phyloP scores from a whole-genome alignment of 1,140 invertebrate species.

The Aphidius gifuensis region DNA sequence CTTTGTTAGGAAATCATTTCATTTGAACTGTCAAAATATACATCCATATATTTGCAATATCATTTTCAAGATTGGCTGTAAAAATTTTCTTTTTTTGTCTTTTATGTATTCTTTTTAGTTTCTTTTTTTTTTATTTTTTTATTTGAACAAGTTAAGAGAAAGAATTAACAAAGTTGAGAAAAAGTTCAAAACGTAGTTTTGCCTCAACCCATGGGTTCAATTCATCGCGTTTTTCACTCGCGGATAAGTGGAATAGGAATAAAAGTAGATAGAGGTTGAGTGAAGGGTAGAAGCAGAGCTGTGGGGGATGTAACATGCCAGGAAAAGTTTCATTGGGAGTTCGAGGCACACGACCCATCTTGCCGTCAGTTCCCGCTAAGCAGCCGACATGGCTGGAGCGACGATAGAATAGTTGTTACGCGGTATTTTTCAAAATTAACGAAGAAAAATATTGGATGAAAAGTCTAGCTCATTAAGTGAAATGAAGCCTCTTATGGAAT shows the following conservation, averaged over 20 bases:
- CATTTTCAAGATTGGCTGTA: background rate
- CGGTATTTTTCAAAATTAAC: too few relatives aligned
- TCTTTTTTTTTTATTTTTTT: slow-evolving; percentile 2
- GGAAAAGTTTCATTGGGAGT: slow-evolving; percentile 32
- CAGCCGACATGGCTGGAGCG: slow-evolving; percentile 49
- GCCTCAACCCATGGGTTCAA: slow-evolving; percentile 21
- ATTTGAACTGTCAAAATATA: background rate
- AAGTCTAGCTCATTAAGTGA: too few relatives aligned
- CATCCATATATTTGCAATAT: background rate
- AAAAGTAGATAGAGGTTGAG: slow-evolving; percentile 28
- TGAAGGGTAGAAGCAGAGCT: slow-evolving; percentile 21
- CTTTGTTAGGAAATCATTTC: slow-evolving; percentile 8
- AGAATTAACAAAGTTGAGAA: background rate
- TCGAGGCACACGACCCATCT: slow-evolving; percentile 32
- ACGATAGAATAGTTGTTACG: too few relatives aligned
- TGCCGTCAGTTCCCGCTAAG: slow-evolving; percentile 52
- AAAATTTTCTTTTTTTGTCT: slow-evolving; percentile 19
- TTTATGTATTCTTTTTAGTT: slow-evolving; percentile 7
- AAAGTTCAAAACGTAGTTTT: slow-evolving; percentile 9
- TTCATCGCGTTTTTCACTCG: slow-evolving; percentile 19
- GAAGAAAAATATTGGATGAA: too few relatives aligned
- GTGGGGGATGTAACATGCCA: slow-evolving; percentile 15
- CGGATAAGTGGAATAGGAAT: slow-evolving; percentile 22
- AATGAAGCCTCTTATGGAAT: too few relatives aligned
- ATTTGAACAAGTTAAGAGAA: slow-evolving; percentile 6